Percentiles rank a stretch among this genome's conserved stretches.
These are phyloP conservation scores for Drosophila neonasuta DNA, from an alignment of 2,888 invertebrate species.

Conservation along the genomic window DNA sequence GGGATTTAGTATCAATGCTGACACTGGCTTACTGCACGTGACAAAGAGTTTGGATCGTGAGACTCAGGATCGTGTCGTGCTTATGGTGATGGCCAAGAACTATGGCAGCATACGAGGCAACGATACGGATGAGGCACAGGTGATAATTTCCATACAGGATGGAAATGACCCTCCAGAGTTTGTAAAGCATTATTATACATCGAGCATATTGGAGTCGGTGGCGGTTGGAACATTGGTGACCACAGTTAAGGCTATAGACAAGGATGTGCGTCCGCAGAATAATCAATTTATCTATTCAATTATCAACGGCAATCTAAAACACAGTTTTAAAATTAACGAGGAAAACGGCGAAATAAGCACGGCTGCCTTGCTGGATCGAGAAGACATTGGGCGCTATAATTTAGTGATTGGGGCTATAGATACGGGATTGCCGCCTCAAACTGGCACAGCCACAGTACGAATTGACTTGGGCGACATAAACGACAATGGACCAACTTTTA, in stretches of 20 bases:
- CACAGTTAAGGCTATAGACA: constrained; percentile 93
- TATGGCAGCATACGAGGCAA: constrained; percentile 96
- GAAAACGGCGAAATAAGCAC: constrained; percentile 93
- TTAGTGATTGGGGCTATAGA: constrained; percentile 93
- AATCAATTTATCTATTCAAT: constrained; percentile 96
- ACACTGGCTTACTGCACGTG: constrained; percentile 92
- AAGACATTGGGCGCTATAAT: constrained; percentile 88
- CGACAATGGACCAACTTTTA: constrained; percentile 94
- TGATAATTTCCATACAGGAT: constrained; percentile 96
- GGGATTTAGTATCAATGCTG: constrained; percentile 93
- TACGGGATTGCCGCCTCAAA: constrained; percentile 93
- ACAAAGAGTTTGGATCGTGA: constrained; percentile 92
- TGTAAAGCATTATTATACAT: constrained; percentile 89
- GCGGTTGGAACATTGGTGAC: constrained; percentile 88
- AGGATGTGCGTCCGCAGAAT: constrained; percentile 94
- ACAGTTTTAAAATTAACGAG: constrained; percentile 93
- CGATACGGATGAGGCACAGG: constrained; percentile 97
- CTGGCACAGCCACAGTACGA: constrained; percentile 93
- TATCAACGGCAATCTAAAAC: constrained; percentile 90
- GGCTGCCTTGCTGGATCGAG: constrained; percentile 89
- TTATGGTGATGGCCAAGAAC: constrained; percentile 97
- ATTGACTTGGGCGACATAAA: constrained; percentile 93
- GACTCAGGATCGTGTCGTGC: constrained; percentile 93
- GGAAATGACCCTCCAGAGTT: constrained; percentile 98
- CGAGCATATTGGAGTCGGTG: constrained; percentile 91